Base-by-base conservation (phyloP, 1,140 invertebrate genomes). In the Polypedilum pembai region DNA sequence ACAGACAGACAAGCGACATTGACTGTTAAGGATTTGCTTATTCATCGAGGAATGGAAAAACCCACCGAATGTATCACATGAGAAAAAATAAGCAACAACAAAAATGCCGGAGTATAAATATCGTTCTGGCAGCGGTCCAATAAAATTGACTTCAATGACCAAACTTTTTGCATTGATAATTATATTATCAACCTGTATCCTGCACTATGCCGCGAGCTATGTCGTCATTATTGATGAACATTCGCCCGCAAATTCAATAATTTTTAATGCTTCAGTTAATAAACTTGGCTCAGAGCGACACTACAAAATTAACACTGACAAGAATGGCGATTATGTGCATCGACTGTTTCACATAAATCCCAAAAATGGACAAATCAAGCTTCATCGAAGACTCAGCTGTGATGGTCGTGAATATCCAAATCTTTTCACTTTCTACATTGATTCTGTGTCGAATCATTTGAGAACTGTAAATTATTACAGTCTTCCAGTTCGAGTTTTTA, bases 401-500 rank as follows among this genome's bases (percentile, higher is more conserved):
- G 89, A 93, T 76, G 91, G 91, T 40, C 85, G 93, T 8, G 89
- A 90, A 74, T 94, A 94, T 78, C 91, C 92, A 0, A 90, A 92
- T 77, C 85, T 94, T 17, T 93, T 94, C 81, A 93, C 92, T 4
- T 87, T 94, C 77, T 92, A 93, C 82, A 88, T 94, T 75, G 93
- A 95, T 79, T 94, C 92, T 15, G 91, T 90, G 24, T 91, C 92
- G 56, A 91, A 91, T 77, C 85, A 89, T 65, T 84, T 92, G 40
- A 85, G 88, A 4, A 92, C 91, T 74, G 88, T 94, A 65, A 91
- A 94, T 78, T 94, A 94, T 78, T 93, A 92, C 78, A 93, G 92
- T 76, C 80, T 94, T 66, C 92, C 92, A 0, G 81, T 94, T 24
- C 83, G 92, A 74, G 87, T 94, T 72, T 84, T 93, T 73, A 88